Conservation (phyloP, 1,140 invertebrate species). For the Scaptomyza graminum region DNA sequence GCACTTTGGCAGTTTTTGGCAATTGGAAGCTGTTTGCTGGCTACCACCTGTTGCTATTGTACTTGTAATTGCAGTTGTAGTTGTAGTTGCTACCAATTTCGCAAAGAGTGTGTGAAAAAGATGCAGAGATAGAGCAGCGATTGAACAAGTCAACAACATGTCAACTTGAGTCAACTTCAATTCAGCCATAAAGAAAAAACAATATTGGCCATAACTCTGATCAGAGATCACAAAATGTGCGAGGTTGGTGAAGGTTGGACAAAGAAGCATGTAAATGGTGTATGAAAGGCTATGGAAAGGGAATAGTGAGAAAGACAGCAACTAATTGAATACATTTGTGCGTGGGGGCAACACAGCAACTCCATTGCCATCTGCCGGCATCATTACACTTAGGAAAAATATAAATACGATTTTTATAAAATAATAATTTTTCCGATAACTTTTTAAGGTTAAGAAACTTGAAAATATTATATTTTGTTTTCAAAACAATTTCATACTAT, state of each 20-base stretch:
- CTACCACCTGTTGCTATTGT: conserved; percentile 41
- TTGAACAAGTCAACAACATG: conserved; percentile 31
- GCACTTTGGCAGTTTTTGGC: conserved; percentile 15
- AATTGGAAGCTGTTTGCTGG: conserved; percentile 19
- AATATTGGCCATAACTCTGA: conserved; percentile 41
- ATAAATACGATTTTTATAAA: neutral
- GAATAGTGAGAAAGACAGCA: conserved; percentile 3
- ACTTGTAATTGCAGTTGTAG: neutral
- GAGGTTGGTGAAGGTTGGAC: conserved; percentile 27
- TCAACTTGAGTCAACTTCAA: conserved; percentile 14
- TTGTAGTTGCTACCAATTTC: conserved; percentile 14
- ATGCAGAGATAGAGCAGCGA: conserved; percentile 8
- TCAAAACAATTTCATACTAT: too few relatives aligned
- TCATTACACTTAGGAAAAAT: neutral
- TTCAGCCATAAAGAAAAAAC: conserved; percentile 4
- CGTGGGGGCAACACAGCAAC: neutral
- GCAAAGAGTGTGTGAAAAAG: conserved; percentile 9
- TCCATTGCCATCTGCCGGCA: neutral
- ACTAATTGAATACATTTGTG: conserved; percentile 73
- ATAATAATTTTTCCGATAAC: too few relatives aligned
- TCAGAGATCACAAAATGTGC: conserved; percentile 2
- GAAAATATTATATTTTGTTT: too few relatives aligned
- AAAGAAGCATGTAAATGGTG: neutral
- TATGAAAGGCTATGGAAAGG: neutral
- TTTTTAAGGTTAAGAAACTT: too few relatives aligned